phyloP scores from a whole-genome alignment of 2,888 invertebrate genomes.

The Drosophila fulvimacula region DNA sequence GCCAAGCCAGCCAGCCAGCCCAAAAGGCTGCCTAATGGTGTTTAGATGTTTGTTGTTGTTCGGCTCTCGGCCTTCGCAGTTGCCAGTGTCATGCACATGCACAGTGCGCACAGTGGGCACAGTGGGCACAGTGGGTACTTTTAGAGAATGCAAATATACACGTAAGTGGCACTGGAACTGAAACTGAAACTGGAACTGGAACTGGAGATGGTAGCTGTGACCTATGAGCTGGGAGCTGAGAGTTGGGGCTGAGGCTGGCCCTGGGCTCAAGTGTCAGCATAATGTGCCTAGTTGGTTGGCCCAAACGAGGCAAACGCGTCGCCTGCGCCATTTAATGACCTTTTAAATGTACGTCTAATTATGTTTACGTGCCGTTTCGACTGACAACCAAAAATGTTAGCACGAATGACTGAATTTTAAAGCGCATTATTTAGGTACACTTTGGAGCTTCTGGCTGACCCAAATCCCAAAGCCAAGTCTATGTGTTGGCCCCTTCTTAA shows the following conservation, averaged over 20 bases:
- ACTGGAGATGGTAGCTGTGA: neutral
- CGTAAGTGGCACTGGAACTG: constrained; percentile 51
- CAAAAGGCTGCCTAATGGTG: constrained; percentile 66
- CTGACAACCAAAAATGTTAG: constrained; percentile 48
- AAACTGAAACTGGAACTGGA: neutral
- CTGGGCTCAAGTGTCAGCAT: constrained; percentile 54
- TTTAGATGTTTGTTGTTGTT: constrained; percentile 72
- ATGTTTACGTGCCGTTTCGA: constrained; percentile 69
- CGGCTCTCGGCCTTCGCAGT: constrained; percentile 40
- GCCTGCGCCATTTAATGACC: constrained; percentile 67
- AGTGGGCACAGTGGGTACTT: constrained; percentile 43
- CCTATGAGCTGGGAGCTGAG: neutral
- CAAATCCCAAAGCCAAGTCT: constrained; percentile 66
- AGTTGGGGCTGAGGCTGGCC: constrained; percentile 39
- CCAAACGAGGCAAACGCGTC: constrained; percentile 26
- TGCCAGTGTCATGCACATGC: constrained; percentile 63
- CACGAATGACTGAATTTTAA: constrained; percentile 64
- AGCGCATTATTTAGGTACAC: constrained; percentile 36
- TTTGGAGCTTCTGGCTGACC: constrained; percentile 22
- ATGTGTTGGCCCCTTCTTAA: constrained; percentile 69
- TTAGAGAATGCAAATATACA: constrained; percentile 67
- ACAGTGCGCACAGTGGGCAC: constrained; percentile 25
- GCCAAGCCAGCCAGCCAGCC: constrained; percentile 9
- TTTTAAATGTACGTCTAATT: constrained; percentile 79
- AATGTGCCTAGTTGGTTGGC: constrained; percentile 43